Evolutionary conservation across 2,113 vertebrate species (phyloP).

Genomic region (Piprites chloris): DNA sequence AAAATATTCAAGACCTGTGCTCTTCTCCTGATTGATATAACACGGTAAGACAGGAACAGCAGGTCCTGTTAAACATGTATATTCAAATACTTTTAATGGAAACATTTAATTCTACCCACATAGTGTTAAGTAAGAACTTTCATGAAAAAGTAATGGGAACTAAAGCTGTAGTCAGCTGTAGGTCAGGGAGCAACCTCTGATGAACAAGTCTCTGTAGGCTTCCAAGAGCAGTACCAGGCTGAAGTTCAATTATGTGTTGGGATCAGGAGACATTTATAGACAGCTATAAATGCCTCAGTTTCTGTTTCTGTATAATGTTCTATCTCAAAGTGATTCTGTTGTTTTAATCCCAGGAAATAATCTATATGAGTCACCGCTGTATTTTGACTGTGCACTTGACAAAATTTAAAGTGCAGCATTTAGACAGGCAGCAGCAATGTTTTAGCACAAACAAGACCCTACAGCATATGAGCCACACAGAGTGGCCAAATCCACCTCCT

Average conservation of each 20-base stretch:
- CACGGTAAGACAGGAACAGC: neutral
- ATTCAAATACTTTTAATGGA: neutral
- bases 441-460: neutral
- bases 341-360: neutral
- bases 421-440: neutral
- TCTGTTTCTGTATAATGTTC: neutral
- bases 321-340: neutral
- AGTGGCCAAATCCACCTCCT: neutral
- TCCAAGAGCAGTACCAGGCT: neutral
- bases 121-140: neutral
- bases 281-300: neutral
- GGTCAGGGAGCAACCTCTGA: neutral
- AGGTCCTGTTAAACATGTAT: neutral
- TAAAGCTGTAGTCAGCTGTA: neutral
- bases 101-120: neutral
- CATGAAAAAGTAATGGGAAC: neutral
- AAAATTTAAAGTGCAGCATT: neutral
- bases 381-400: neutral
- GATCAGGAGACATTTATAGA: neutral
- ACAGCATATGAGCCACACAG: fast-evolving
- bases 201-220: neutral
- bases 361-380: neutral
- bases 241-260: neutral
- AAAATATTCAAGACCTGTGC: neutral
- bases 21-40: neutral